These are phyloP conservation scores for Sciurus carolinensis DNA, from an alignment of 2,797 vertebrate species.

Conservation along the genomic window DNA sequence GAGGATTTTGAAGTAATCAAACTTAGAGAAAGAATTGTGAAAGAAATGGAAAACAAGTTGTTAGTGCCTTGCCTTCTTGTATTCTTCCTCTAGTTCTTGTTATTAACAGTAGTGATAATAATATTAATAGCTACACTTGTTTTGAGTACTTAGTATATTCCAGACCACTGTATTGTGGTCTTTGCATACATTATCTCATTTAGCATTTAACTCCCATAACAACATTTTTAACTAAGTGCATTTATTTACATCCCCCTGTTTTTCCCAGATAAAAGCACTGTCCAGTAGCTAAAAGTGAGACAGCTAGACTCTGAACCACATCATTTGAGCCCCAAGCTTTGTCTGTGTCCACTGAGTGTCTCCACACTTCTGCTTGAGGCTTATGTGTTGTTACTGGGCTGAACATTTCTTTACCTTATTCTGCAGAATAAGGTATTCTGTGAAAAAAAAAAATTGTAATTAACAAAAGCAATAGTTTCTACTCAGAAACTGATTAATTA, in stretches of 20 bases:
- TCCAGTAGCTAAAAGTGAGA: neutral
- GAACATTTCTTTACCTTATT: neutral
- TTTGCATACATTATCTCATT: neutral
- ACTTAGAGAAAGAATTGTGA: neutral
- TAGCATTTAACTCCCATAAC: neutral
- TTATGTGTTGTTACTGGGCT: neutral
- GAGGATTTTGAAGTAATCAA: neutral
- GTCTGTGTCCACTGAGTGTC: fast-evolving
- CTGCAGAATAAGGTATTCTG: neutral
- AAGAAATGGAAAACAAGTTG: neutral
- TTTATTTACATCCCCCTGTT: neutral
- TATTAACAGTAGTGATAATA: neutral
- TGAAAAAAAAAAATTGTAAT: neutral
- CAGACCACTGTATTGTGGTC: neutral
- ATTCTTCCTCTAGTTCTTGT: neutral
- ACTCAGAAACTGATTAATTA: neutral
- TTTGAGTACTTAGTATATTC: neutral
- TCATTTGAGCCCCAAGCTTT: fast-evolving
- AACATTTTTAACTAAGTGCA: neutral
- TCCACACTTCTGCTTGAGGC: neutral
- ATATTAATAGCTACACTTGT: neutral
- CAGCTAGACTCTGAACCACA: no score
- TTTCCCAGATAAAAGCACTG: neutral
- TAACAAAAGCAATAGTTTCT: neutral
- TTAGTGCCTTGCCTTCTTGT: no score